These are phyloP conservation scores for Apodemia zela DNA, from an alignment of 2,888 invertebrate species.

Conservation along the genomic window DNA sequence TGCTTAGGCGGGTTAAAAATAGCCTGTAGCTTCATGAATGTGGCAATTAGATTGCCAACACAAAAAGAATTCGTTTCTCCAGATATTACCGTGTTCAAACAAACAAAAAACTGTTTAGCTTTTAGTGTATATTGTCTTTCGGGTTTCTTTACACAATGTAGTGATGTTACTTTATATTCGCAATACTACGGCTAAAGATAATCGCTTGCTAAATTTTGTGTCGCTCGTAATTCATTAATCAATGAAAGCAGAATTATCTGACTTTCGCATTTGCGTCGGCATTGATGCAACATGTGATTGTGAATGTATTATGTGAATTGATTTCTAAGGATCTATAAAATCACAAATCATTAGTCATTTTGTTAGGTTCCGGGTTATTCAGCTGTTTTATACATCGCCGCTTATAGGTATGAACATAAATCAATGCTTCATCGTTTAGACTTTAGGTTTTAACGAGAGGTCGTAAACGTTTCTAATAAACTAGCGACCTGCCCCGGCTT, in stretches of 20 bases:
- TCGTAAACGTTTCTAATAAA: too few species aligned
- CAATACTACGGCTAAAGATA: neutral
- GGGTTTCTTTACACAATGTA: too few species aligned
- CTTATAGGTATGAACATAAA: neutral
- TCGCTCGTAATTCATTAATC: neutral
- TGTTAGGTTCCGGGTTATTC: neutral
- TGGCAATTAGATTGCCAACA: too few species aligned
- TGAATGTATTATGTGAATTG: neutral
- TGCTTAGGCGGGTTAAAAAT: too few species aligned
- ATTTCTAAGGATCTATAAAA: slow-evolving; percentile 5
- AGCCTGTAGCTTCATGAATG: too few species aligned
- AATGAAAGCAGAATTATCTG: neutral
- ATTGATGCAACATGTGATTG: neutral
- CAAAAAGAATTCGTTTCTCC: too few species aligned
- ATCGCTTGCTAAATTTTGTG: neutral
- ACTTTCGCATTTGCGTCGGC: neutral
- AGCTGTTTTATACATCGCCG: neutral
- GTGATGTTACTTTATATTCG: neutral
- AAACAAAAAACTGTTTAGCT: too few species aligned
- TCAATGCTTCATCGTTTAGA: neutral
- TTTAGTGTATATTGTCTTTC: too few species aligned
- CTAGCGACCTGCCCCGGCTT: too few species aligned
- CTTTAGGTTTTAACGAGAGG: neutral
- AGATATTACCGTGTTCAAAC: too few species aligned
- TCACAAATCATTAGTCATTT: slow-evolving; percentile 1